Evolutionary conservation across 1,140 invertebrate genomes (phyloP).

Genomic region (Laodelphax striatellus): DNA sequence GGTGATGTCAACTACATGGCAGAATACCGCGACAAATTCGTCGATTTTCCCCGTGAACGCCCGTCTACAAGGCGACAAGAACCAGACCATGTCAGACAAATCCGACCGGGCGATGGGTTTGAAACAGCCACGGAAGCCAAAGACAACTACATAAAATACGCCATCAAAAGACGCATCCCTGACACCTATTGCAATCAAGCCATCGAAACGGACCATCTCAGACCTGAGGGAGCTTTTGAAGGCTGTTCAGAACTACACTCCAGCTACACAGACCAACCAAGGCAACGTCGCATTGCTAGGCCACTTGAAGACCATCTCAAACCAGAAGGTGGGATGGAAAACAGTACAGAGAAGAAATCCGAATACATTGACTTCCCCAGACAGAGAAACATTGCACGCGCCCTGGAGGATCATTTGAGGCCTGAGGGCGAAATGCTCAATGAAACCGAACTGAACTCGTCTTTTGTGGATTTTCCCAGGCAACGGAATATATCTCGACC

Average conservation of each 20-base stretch:
- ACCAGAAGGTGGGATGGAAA: conserved; percentile 15
- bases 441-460: conserved; percentile 1
- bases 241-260: conserved; percentile 14
- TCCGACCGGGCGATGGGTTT: conserved; percentile 8
- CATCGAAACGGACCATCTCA: not conserved
- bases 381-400: conserved; percentile 13
- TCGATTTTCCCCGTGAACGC: conserved; percentile 12
- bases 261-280: conserved; percentile 17
- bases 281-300: conserved; percentile 11
- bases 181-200: not conserved
- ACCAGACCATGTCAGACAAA: not conserved
- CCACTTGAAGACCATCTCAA: conserved; percentile 10
- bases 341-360: conserved; percentile 4
- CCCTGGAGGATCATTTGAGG: conserved; percentile 12
- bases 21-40: conserved; percentile 18
- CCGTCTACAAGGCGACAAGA: not conserved
- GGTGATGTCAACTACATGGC: conserved; percentile 12
- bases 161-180: conserved; percentile 5
- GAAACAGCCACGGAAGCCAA: conserved; percentile 2
- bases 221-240: conserved; percentile 10
- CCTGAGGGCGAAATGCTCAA: conserved; percentile 12
- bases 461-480: conserved; percentile 18
- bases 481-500: conserved; percentile 10
- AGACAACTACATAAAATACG: conserved; percentile 5
- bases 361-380: conserved; percentile 14